Evolutionary conservation across 2,888 invertebrate species (phyloP), one percentile per base, ranked within the genome.

Genomic region (Crocallis elinguaria): DNA sequence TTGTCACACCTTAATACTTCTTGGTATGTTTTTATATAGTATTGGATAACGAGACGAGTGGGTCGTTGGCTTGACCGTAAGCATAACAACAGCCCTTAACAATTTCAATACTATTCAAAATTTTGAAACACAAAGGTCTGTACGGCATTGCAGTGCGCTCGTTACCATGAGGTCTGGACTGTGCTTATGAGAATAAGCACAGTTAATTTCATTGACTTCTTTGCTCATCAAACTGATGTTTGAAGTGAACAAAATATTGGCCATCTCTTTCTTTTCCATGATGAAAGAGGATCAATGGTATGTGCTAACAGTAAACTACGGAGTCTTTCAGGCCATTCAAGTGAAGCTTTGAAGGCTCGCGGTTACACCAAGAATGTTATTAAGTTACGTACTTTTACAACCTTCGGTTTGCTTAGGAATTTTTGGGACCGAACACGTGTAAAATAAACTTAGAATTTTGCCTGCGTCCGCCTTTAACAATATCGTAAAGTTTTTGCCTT

Each of bases 371-470:
- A 64, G 71, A 77, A 76, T 77, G 72, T 74, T 72, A 71, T 72
- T 67, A 71, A 66, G 64, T 68, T 65, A 67, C 69, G 69, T 75
- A 71, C 65, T 75, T 76, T 73, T 74, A 74, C 64, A 71, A 67
- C 69, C 67, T 69, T 67, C 61, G 57, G 59, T 52, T 65, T 62
- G 61, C 65, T 71, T 56, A 62, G 66, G 73, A 71, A 73, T 73
- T 69, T 72, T 66, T 52, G 70, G 70, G 30, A 19, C 32, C 42
- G 25, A 38, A 45, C 46, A 42, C 35, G 36, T 53, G 38, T 25
- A 54, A 57, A 73, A 75, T 75, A 69, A 60, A 64, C 62, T 73
- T 36, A 46, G 49, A 57, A 57, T 50, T 51, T 50, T 30, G 46
- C 29, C 33, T 33, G 42, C 27, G 37, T 25, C 37, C 32, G 35